These are phyloP conservation scores for Arizona elegans DNA, from an alignment of 2,113 vertebrate genomes.

Conservation along the genomic window DNA sequence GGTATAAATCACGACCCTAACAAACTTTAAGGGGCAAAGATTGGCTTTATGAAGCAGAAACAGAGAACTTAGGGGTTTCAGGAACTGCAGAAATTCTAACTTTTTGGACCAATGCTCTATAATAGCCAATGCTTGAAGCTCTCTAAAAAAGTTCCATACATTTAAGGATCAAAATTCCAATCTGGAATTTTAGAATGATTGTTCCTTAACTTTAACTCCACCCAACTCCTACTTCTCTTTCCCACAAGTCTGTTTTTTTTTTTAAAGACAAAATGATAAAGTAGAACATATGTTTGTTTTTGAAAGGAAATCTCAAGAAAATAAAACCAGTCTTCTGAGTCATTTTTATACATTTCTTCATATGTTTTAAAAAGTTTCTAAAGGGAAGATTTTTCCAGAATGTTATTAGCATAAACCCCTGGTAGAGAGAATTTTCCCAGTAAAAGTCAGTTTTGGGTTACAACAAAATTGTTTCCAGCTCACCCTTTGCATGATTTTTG, in stretches of 20 bases:
- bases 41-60: no score
- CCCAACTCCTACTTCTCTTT: neutral
- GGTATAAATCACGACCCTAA: neutral
- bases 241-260: conserved; percentile 3
- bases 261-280: conserved; percentile 62
- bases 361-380: conserved; percentile 49
- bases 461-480: conserved; percentile 38
- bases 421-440: conserved; percentile 27
- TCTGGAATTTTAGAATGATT: conserved; percentile 41
- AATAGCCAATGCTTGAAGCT: conserved; percentile 34
- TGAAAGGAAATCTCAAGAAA: conserved; percentile 48
- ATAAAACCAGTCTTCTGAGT: conserved; percentile 35
- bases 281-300: conserved; percentile 57
- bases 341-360: conserved; percentile 32
- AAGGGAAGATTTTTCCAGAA: conserved; percentile 49
- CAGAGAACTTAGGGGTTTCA: neutral
- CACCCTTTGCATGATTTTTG: conserved; percentile 26
- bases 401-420: conserved; percentile 36
- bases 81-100: conserved; percentile 8
- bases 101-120: conserved; percentile 22
- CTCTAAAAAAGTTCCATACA: conserved; percentile 43
- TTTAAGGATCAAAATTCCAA: conserved; percentile 23
- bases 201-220: conserved; percentile 49
- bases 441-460: conserved; percentile 24
- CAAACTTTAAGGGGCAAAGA: neutral